Conservation (phyloP, 2,888 invertebrate genomes). For the Chymomyza procnemis region DNA sequence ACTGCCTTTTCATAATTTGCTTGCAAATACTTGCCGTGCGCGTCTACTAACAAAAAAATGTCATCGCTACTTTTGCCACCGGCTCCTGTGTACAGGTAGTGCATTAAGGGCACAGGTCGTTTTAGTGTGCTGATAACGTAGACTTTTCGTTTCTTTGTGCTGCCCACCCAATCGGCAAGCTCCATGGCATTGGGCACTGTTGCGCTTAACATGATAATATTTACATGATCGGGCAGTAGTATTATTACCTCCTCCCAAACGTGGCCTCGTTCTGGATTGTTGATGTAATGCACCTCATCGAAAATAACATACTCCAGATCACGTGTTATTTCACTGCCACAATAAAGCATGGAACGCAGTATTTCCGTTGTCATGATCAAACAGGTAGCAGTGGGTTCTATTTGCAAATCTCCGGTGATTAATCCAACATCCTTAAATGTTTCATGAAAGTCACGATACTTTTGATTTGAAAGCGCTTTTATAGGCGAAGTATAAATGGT, state of each 20-base stretch:
- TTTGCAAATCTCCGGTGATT: constrained; percentile 96
- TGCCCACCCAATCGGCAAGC: constrained; percentile 96
- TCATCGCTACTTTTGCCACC: constrained; percentile 85
- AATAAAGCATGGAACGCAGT: constrained; percentile 96
- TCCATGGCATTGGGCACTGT: constrained; percentile 98
- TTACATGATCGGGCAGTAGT: constrained; percentile 94
- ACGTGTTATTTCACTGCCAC: constrained; percentile 94
- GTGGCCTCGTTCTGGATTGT: constrained; percentile 97
- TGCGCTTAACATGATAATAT: constrained; percentile 97
- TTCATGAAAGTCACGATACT: constrained; percentile 97
- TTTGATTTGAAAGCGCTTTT: constrained; percentile 99
- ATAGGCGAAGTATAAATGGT: constrained; percentile 99
- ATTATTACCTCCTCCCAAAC: constrained; percentile 99
- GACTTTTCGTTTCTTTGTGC: constrained; percentile 90
- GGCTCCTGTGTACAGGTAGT: constrained; percentile 91
- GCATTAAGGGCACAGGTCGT: constrained; percentile 96
- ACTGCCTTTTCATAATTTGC: constrained; percentile 83
- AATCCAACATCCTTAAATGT: constrained; percentile 95
- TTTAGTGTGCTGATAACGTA: constrained; percentile 96
- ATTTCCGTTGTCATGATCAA: constrained; percentile 99
- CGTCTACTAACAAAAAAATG: constrained; percentile 88
- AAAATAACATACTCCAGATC: constrained; percentile 99
- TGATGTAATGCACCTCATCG: constrained; percentile 99
- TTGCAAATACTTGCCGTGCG: constrained; percentile 84
- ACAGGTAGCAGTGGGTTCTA: constrained; percentile 95